These are phyloP conservation scores for Trachelus iudaicus DNA, from an alignment of 2,888 invertebrate genomes.

Conservation along the genomic window DNA sequence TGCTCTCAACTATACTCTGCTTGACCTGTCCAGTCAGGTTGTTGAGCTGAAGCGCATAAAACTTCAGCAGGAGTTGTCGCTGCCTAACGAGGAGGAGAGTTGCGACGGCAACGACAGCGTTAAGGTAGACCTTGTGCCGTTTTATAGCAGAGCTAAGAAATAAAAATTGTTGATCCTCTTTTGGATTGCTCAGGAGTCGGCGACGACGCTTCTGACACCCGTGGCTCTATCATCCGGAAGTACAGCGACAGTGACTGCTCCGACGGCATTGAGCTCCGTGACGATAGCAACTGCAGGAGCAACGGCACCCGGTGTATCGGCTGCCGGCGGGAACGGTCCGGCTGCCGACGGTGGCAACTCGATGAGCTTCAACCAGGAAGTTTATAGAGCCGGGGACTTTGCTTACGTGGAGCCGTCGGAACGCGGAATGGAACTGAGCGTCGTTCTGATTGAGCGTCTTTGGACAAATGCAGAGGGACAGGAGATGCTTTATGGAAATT, in stretches of 20 bases:
- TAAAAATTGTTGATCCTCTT: not conserved
- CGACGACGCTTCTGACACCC: not conserved
- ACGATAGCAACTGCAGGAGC: not conserved
- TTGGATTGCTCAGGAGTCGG: not conserved
- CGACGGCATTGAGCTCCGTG: not conserved
- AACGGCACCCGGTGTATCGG: not conserved
- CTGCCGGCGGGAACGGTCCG: not conserved
- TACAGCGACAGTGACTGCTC: not conserved
- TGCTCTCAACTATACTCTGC: constrained; percentile 83
- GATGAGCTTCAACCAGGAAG: constrained; percentile 81
- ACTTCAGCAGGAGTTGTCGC: constrained; percentile 72
- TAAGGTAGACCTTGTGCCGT: constrained; percentile 42
- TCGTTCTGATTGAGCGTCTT: constrained; percentile 88
- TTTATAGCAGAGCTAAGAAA: not conserved
- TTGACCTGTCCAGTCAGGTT: constrained; percentile 80
- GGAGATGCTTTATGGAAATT: constrained; percentile 91
- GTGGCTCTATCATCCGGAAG: not conserved
- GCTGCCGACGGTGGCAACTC: constrained; percentile 69
- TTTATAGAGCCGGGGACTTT: constrained; percentile 88
- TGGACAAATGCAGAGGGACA: constrained; percentile 87
- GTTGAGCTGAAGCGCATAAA: constrained; percentile 83
- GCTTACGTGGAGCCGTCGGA: constrained; percentile 85
- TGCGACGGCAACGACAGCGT: constrained; percentile 59
- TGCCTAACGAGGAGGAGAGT: constrained; percentile 79
- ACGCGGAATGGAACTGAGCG: constrained; percentile 76